Evolutionary conservation across 2,888 invertebrate genomes (phyloP).

Genomic region (Gortyna flavago): DNA sequence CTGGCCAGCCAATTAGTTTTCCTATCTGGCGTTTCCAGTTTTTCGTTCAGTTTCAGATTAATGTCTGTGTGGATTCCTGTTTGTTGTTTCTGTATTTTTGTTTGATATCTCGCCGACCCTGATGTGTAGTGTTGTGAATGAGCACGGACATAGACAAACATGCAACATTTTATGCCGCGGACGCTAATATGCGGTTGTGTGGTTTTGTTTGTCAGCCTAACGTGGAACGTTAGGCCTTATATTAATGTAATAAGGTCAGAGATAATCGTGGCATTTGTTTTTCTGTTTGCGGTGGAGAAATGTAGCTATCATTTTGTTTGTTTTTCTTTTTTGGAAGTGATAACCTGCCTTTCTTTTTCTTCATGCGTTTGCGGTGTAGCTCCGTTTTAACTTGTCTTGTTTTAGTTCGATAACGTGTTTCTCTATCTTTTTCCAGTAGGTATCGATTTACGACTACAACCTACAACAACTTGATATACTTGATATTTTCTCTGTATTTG

Average conservation of each 20-base stretch:
- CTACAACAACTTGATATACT: slow-evolving; percentile 3
- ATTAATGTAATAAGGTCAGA: slow-evolving; percentile 60
- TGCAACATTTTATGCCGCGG: slow-evolving; percentile 54
- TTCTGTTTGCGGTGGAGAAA: slow-evolving; percentile 41
- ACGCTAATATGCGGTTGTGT: slow-evolving; percentile 54
- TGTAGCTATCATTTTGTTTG: slow-evolving; percentile 23
- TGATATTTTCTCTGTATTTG: slow-evolving; percentile 21
- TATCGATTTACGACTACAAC: slow-evolving; percentile 7
- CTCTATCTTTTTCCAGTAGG: neutral
- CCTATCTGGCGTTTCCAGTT: slow-evolving; percentile 37
- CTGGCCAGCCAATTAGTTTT: slow-evolving; percentile 33
- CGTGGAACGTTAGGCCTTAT: slow-evolving; percentile 49
- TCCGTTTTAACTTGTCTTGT: neutral
- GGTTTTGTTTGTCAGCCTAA: slow-evolving; percentile 52
- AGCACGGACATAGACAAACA: slow-evolving; percentile 58
- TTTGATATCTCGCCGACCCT: slow-evolving; percentile 46
- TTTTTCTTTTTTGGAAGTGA: slow-evolving; percentile 20
- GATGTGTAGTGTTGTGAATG: slow-evolving; percentile 50
- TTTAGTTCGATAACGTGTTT: slow-evolving; percentile 9
- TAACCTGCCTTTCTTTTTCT: slow-evolving; percentile 26
- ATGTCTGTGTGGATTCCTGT: slow-evolving; percentile 10
- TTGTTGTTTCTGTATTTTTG: slow-evolving; percentile 30
- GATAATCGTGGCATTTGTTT: slow-evolving; percentile 51
- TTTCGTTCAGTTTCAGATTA: slow-evolving; percentile 9
- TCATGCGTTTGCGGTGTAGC: slow-evolving; percentile 6